These are phyloP conservation scores for Delphinapterus leucas DNA, from an alignment of 2,113 vertebrate species.

Conservation along the genomic window DNA sequence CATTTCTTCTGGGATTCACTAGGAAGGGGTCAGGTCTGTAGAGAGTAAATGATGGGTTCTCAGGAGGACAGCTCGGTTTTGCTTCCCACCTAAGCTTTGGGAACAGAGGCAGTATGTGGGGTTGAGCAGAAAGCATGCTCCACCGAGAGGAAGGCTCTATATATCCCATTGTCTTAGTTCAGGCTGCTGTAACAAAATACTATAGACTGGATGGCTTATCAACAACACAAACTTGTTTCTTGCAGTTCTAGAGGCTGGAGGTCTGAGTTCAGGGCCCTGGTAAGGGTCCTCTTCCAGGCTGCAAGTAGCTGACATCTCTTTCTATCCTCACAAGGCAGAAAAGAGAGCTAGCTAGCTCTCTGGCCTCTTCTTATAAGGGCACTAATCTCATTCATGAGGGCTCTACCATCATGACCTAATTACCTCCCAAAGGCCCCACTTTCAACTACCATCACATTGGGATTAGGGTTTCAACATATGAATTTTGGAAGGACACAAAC, in stretches of 20 bases:
- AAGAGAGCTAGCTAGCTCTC: neutral
- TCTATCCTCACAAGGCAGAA: neutral
- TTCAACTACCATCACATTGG: neutral
- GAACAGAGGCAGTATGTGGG: neutral
- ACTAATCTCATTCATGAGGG: neutral
- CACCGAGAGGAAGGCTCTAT: neutral
- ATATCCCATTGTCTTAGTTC: neutral
- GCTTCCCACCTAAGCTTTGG: neutral
- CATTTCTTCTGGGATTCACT: slow-evolving; percentile 32
- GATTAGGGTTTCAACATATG: neutral
- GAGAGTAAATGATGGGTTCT: neutral
- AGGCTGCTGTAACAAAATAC: neutral
- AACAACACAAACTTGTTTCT: neutral
- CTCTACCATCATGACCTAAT: neutral
- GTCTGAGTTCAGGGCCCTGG: neutral
- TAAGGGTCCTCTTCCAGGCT: neutral
- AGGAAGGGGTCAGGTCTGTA: neutral
- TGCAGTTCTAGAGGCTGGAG: neutral
- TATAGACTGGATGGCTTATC: neutral
- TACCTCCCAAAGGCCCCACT: neutral
- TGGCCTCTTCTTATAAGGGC: neutral
- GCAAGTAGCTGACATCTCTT: neutral
- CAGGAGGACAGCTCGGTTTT: neutral
- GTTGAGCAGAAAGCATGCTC: neutral
- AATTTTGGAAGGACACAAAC: neutral